Conservation (phyloP, 2,113 vertebrate genomes). For the Chionodraco myersi region DNA sequence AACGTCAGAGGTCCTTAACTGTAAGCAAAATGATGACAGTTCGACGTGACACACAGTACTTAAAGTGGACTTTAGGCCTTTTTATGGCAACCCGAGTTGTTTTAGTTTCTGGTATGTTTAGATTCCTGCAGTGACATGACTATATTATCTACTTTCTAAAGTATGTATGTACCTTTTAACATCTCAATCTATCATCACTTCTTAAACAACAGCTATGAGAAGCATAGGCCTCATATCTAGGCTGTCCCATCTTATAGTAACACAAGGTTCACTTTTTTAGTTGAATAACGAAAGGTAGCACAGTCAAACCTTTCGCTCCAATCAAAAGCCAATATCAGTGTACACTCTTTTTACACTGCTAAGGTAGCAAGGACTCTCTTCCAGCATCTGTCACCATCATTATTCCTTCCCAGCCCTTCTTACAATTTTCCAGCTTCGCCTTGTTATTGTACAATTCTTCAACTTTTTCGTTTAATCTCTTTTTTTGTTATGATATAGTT, state of each 20-base stretch:
- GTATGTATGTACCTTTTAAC: background rate
- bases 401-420: background rate
- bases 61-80: background rate
- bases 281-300: background rate
- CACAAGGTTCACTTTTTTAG: background rate
- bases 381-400: background rate
- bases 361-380: background rate
- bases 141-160: background rate
- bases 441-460: background rate
- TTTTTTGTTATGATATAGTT: background rate
- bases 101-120: background rate
- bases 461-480: too few species aligned
- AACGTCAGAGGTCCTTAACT: slow-evolving; percentile 1
- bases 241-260: too few species aligned
- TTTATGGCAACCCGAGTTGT: background rate
- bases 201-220: background rate
- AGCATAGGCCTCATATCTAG: background rate
- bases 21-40: slow-evolving; percentile 10
- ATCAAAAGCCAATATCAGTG: background rate
- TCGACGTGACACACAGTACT: background rate
- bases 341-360: background rate
- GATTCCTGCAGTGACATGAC: background rate
- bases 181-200: background rate
- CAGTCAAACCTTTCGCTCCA: background rate
- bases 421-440: background rate